Base-by-base conservation (phyloP, 2,113 vertebrate genomes). In the Muscicapa adusta region DNA sequence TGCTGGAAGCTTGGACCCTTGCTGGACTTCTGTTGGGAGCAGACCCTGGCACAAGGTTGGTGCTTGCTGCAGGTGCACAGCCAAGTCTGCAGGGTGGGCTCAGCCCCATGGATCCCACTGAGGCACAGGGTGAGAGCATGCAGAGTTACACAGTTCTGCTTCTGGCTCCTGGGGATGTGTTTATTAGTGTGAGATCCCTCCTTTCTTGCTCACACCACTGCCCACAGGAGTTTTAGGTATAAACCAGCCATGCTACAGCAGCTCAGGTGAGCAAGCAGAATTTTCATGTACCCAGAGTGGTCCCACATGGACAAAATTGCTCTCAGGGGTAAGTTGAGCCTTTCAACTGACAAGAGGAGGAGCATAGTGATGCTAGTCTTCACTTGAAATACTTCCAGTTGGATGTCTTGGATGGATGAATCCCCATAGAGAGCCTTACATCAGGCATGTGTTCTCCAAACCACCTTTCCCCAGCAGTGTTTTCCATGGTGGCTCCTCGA, bases 91-190 rank as follows among this genome's bases (percentile, higher is more conserved):
- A 62, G 57, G 2, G 8, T 26, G 40, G 45, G 31, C 53, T 81
- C 29, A 74, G 50, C 25, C 29, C 65, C 5, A 0, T 17, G 45
- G 43, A 25, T 77, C 34, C 6, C 43, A 8, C 18, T 29, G 47
- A 66, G 47, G 40, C 4, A 2, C 11, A 29, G 50, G 0, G 0
- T n/a, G n/a, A 57, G 50, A n/a, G 22, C 0, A 0, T 19, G 36
- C 24, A 88, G 68, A 42, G 58, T 14, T 16, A 24, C 12, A n/a
- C 19, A 45, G 8, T 67, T 10, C 38, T 58, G 47, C 2, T 28
- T 70, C 50, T 85, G 70, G 28, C 28, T 70, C 22, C 56, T 48
- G 38, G 19, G 20, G 22, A 34, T 4, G 8, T 2, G 3, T 53
- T 72, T 62, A 6, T 40, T 48, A 26, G 14, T 28, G 40, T 25